Percentiles rank a stretch among this genome's conserved stretches.
These are phyloP conservation scores for Dasysyrphus albostriatus DNA, from an alignment of 2,888 invertebrate species.

Conservation along the genomic window DNA sequence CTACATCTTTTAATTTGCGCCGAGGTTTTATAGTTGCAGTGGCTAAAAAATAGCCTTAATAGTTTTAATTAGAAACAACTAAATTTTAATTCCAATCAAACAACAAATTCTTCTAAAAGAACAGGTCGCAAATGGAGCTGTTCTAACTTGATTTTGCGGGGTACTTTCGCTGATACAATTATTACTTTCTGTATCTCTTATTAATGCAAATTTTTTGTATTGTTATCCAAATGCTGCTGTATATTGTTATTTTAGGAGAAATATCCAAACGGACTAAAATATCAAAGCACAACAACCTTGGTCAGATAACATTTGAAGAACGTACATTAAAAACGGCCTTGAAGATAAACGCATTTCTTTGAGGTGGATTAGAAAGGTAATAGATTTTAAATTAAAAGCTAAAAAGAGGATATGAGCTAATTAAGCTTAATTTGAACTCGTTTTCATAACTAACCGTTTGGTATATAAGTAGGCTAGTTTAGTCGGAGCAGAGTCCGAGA, in stretches of 20 bases:
- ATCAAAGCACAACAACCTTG: slow-evolving; percentile 8
- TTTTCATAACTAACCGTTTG: too few relatives aligned
- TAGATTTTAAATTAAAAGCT: too few relatives aligned
- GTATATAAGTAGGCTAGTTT: too few relatives aligned
- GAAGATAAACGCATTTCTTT: background rate
- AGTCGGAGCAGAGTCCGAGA: too few relatives aligned
- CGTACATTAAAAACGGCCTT: background rate
- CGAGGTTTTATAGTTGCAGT: slow-evolving; percentile 30
- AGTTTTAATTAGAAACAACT: background rate
- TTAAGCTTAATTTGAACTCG: too few relatives aligned
- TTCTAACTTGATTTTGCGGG: slow-evolving; percentile 6
- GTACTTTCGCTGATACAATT: slow-evolving; percentile 3
- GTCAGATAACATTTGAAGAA: background rate
- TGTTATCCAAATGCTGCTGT: background rate
- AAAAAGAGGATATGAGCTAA: too few relatives aligned
- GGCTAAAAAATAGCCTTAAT: background rate
- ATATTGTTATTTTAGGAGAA: background rate
- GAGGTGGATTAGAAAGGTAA: background rate
- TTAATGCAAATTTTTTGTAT: background rate
- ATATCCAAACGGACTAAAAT: background rate
- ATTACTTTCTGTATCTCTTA: background rate
- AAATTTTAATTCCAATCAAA: too few relatives aligned
- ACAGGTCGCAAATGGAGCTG: background rate
- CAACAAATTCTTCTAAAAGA: background rate
- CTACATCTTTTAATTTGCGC: background rate